Evolutionary conservation across 2,113 vertebrate species (phyloP), one percentile per base, ranked within the genome.

Genomic region (Myiopsitta monachus): DNA sequence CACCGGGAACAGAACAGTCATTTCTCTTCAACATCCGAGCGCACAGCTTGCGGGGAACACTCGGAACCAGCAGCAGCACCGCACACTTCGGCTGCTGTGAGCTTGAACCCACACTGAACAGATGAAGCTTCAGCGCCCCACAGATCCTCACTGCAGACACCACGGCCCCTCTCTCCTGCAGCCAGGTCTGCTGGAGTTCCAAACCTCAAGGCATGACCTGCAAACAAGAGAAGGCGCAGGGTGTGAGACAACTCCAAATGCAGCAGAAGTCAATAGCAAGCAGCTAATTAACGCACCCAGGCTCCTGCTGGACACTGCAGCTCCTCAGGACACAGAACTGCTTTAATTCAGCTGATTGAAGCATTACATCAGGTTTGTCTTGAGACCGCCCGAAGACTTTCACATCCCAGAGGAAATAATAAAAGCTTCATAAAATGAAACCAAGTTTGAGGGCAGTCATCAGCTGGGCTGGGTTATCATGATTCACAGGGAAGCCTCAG

Each of bases 41-140:
- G 11, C 26, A 1, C 14, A 7, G 33, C 16, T 36, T 36, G n/a
- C 73, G 43, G 72, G 38, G 22, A 68, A 47, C 38, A 4, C 6
- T 51, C 23, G 18, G 61, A 76, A 27, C 27, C 33, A 18, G 19
- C 5, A 28, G 61, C 26, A 49, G 15, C 43, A 46, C 5, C 3
- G 0, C 44, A 2, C 1, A 18, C 46, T 28, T 8, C 5, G 24
- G 28, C 70, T 63, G 66, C 3, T 15, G 43, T 3, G 5, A 18
- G 16, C 44, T 33, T 6, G 27, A 55, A 22, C 26, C 41, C 52
- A 18, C 0, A 1, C 8, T 13, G 8, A 8, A 33, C 39, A 39
- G 75, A 38, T 27, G 31, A 36, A 91, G 30, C 14, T 70, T 21
- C 5, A 23, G 64, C 12, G 13, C 19, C n/a, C 72, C 74, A 17